phyloP scores from a whole-genome alignment of 2,113 vertebrate genomes.

The Anoura caudifer region DNA sequence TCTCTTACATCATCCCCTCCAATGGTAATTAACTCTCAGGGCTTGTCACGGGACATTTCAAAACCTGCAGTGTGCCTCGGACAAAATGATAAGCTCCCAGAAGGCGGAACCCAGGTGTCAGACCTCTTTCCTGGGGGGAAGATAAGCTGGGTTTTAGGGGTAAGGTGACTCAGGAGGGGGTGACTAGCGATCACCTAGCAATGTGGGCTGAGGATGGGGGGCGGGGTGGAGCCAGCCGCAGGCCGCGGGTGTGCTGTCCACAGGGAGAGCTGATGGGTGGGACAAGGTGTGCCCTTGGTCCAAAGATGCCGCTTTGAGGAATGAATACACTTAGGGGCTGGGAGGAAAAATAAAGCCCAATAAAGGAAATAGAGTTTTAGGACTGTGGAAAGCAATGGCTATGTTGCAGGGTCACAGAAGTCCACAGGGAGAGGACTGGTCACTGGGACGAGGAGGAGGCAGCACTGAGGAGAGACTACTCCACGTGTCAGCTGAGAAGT shows the following conservation, averaged over 20 bases:
- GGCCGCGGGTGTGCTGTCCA: neutral
- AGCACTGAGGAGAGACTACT: neutral
- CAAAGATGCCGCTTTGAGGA: neutral
- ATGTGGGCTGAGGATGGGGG: neutral
- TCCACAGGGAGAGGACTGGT: rapidly evolving
- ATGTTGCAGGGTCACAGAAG: neutral
- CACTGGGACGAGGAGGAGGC: neutral
- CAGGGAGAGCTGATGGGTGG: neutral
- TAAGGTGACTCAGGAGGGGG: neutral
- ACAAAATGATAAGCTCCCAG: neutral
- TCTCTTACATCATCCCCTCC: neutral
- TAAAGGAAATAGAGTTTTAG: neutral
- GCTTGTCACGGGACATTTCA: neutral
- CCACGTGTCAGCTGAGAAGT: neutral
- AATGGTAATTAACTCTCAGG: neutral
- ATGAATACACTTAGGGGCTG: neutral
- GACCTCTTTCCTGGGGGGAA: neutral
- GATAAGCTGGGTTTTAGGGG: neutral
- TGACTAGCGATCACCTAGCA: neutral
- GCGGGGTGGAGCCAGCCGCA: neutral
- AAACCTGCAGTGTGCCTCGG: neutral
- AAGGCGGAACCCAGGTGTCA: neutral
- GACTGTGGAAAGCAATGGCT: neutral
- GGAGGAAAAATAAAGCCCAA: neutral
- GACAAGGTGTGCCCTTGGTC: neutral